Evolutionary conservation across 1,140 invertebrate genomes (phyloP).

Genomic region (Ceratitis capitata): DNA sequence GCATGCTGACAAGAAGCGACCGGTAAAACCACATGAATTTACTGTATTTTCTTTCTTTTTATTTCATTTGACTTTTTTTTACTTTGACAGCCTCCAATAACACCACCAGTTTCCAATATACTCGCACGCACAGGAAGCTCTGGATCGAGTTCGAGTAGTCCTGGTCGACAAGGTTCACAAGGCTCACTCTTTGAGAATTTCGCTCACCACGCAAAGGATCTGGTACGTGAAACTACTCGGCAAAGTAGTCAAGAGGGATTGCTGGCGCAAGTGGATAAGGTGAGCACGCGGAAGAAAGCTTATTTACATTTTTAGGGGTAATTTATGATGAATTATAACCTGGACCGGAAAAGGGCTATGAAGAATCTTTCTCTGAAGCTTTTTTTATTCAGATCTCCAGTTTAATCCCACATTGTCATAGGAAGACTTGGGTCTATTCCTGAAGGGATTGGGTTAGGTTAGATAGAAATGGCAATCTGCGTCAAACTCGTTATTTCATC

Average conservation of each 20-base stretch:
- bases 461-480: too few species aligned
- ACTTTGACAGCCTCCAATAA: conserved; percentile 62
- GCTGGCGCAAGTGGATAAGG: conserved; percentile 90
- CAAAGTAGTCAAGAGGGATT: conserved; percentile 90
- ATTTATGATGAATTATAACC: too few species aligned
- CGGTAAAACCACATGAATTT: conserved; percentile 46
- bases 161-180: conserved; percentile 77
- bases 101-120: conserved; percentile 71
- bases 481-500: too few species aligned
- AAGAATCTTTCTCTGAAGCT: not conserved
- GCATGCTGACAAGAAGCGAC: conserved; percentile 54
- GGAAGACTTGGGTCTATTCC: too few species aligned
- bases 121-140: conserved; percentile 75
- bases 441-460: too few species aligned
- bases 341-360: too few species aligned
- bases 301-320: too few species aligned
- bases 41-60: not conserved
- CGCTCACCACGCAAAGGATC: conserved; percentile 84
- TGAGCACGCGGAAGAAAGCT: conserved; percentile 55
- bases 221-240: conserved; percentile 84
- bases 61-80: not conserved
- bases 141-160: conserved; percentile 67
- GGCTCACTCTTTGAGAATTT: conserved; percentile 86
- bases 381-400: too few species aligned
- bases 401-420: too few species aligned